Conservation (phyloP, 2,797 vertebrate species). For the Sitta carolinensis region DNA sequence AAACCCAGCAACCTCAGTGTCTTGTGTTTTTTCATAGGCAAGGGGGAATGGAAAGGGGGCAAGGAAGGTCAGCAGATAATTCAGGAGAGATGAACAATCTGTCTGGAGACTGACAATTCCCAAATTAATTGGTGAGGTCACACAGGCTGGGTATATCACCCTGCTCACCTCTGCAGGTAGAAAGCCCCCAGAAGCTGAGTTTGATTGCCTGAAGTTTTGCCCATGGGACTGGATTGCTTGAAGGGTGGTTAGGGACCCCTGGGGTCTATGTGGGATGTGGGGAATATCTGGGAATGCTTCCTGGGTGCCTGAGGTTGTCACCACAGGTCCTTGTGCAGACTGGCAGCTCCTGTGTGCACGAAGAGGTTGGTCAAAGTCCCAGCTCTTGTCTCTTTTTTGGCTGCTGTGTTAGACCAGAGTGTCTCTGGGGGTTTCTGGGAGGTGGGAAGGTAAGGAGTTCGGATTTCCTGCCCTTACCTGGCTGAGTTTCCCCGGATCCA, state of each 20-base stretch:
- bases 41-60: not conserved
- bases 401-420: not conserved
- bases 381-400: not conserved
- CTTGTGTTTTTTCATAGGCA: not conserved
- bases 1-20: not conserved
- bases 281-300: not conserved
- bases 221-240: rapidly evolving
- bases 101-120: not conserved
- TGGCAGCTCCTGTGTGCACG: not conserved
- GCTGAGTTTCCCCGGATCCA: not conserved
- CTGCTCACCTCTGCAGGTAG: not conserved
- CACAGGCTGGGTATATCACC: no score
- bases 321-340: not conserved
- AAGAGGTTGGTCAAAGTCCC: not conserved
- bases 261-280: not conserved
- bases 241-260: no score
- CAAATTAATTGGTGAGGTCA: not conserved
- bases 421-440: not conserved
- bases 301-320: not conserved
- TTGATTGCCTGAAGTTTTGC: not conserved
- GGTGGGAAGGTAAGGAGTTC: not conserved
- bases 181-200: not conserved
- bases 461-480: not conserved
- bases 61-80: not conserved
- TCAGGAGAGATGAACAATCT: not conserved